Conservation (phyloP, 2,797 vertebrate species). For the Eulemur albifrons region DNA sequence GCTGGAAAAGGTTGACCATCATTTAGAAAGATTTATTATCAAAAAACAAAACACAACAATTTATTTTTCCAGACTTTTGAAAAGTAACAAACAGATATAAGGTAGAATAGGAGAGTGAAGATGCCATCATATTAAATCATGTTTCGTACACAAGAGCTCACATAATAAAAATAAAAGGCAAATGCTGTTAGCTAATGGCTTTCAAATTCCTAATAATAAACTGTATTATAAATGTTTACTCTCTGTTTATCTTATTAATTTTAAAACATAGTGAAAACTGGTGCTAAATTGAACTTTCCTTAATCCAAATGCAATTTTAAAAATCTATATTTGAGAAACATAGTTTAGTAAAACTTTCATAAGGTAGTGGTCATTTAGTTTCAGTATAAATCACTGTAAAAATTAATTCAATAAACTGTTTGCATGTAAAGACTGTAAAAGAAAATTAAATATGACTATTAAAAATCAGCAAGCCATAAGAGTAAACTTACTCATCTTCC, state of each 20-base stretch:
- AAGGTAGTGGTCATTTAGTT: background rate
- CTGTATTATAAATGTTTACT: background rate
- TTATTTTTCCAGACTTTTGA: constrained; percentile 16
- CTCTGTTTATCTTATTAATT: constrained; percentile 12
- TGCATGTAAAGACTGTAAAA: background rate
- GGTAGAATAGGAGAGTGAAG: background rate
- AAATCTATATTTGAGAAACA: background rate
- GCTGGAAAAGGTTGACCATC: background rate
- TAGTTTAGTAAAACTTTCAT: background rate
- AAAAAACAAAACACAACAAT: constrained; percentile 2
- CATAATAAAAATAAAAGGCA: constrained; percentile 2
- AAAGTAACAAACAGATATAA: background rate
- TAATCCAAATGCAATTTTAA: constrained; percentile 36
- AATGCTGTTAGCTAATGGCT: background rate
- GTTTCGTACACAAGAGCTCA: background rate
- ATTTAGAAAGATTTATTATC: background rate
- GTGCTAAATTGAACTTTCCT: background rate
- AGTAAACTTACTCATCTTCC: background rate
- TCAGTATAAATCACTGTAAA: constrained; percentile 18
- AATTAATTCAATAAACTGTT: background rate
- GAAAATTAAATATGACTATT: constrained; percentile 28
- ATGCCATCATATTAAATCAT: background rate
- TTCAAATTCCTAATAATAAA: constrained; percentile 19
- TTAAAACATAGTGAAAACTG: constrained; percentile 1
- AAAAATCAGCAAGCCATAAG: constrained; percentile 22